Percentiles rank a stretch among this genome's conserved stretches.
phyloP scores from a whole-genome alignment of 2,888 invertebrate species.

The Synergus gifuensis region DNA sequence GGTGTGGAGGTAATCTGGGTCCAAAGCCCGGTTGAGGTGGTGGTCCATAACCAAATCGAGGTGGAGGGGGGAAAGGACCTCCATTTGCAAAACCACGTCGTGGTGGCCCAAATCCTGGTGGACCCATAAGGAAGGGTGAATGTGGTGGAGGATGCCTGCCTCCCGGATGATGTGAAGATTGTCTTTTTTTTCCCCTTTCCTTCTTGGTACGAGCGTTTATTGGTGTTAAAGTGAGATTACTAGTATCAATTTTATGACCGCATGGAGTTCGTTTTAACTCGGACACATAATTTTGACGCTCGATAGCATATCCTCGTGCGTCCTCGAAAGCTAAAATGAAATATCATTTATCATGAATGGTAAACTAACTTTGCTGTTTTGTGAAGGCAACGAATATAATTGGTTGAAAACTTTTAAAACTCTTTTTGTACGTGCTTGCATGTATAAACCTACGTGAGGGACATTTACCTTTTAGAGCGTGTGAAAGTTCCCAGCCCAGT shows the following conservation, averaged over 20 bases:
- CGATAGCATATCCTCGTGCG: slow-evolving; percentile 85
- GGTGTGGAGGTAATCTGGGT: slow-evolving; percentile 43
- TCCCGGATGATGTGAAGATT: slow-evolving; percentile 8
- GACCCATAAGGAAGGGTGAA: slow-evolving; percentile 54
- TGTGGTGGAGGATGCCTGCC: slow-evolving; percentile 40
- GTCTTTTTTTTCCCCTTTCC: slow-evolving; percentile 35
- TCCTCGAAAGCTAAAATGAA: slow-evolving; percentile 80
- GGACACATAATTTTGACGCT: slow-evolving; percentile 81
- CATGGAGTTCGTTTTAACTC: slow-evolving; percentile 68
- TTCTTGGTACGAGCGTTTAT: background rate
- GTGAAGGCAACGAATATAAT: slow-evolving; percentile 1
- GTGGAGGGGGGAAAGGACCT: slow-evolving; percentile 58
- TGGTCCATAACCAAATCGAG: slow-evolving; percentile 60
- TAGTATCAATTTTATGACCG: slow-evolving; percentile 61
- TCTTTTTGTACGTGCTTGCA: background rate
- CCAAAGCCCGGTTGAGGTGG: slow-evolving; percentile 42
- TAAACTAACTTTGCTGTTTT: slow-evolving; percentile 2
- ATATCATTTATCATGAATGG: background rate
- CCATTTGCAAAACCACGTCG: slow-evolving; percentile 63
- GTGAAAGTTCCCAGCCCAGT: slow-evolving; percentile 79
- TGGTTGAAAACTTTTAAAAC: background rate
- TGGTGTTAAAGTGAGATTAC: slow-evolving; percentile 51
- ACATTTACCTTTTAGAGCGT: slow-evolving; percentile 82
- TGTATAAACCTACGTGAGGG: slow-evolving; percentile 26
- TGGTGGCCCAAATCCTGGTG: slow-evolving; percentile 53